Evolutionary conservation across 2,888 invertebrate genomes (phyloP), one percentile per base, ranked within the genome.

Genomic region (Arctia plantaginis): DNA sequence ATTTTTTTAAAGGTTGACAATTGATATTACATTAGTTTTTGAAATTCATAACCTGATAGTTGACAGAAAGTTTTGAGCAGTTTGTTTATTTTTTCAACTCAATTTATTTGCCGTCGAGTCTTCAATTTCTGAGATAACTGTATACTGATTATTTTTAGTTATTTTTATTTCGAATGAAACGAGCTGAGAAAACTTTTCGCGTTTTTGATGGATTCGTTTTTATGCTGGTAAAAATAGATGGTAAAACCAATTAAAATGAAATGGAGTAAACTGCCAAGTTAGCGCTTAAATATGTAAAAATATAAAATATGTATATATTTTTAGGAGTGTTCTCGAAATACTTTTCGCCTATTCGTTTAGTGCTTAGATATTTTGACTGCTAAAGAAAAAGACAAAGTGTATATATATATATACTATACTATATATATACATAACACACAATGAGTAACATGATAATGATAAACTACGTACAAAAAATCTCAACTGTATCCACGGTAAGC

Each of bases 11-110:
- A 51, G 71, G 55, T 23, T 47, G 33, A 35, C 44, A 44, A 44
- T 35, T 71, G 33, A 35, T 47, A 65, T 71, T 71, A 30, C 33
- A 47, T 65, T n/a, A 51, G 30, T 71, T 35, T 27, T 71, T 71
- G 64, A 64, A 13, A 59, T 70, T 64, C 33, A 13, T 69, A 69
- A 69, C 8, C 13, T 30, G 41, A 30, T 64, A 23, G 47, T 23
- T 30, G 33, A 47, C 30, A 23, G 30, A 2, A 55, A 70, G 44
- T 44, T 47, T 20, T 27, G 44, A 1, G 20, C 23, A 44, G 62
- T 41, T 64, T 62, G 30, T 41, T 23, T 55, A 55, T n/a, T 70
- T 62, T 27, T 69, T 41, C 27, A 39, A 27, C 27, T 62, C n/a
- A 62, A 27, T 62, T 70, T 44, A 70, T 70, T 27, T 27, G 30